A percentile compares a stretch with the other conserved stretches of the same genome.
Conservation (phyloP, 2,888 invertebrate species). For the Amphipyra berbera region DNA sequence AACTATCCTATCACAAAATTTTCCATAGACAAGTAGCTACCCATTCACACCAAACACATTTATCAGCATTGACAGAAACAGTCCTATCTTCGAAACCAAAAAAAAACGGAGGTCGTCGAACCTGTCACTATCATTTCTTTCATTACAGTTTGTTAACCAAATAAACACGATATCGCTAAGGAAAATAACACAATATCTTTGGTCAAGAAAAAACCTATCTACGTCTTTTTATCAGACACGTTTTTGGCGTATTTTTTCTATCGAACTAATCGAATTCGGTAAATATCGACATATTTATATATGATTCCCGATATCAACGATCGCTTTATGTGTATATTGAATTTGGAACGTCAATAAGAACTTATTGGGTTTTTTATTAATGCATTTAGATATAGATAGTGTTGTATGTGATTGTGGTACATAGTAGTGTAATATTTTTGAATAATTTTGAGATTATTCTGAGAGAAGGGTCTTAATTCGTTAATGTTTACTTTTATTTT, state of each 20-base stretch:
- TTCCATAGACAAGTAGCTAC: constrained; percentile 47
- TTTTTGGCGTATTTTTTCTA: constrained; percentile 82
- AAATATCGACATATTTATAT: constrained; percentile 72
- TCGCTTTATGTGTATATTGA: constrained; percentile 73
- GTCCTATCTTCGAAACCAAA: constrained; percentile 57
- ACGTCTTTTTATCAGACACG: constrained; percentile 77
- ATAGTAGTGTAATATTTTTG: neutral
- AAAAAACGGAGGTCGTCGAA: constrained; percentile 68
- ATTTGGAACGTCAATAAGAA: constrained; percentile 69
- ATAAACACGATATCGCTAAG: constrained; percentile 83
- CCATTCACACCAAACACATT: constrained; percentile 47
- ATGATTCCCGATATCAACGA: constrained; percentile 76
- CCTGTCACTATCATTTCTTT: constrained; percentile 80
- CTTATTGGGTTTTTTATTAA: constrained; percentile 57
- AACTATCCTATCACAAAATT: constrained; percentile 17
- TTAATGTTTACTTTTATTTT: too few species aligned
- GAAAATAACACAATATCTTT: constrained; percentile 83
- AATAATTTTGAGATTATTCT: too few species aligned
- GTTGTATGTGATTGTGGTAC: constrained; percentile 19
- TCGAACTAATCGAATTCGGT: constrained; percentile 82
- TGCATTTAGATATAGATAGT: constrained; percentile 38
- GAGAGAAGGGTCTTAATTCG: too few species aligned
- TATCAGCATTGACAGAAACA: constrained; percentile 52
- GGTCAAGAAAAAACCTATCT: constrained; percentile 73
- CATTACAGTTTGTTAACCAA: constrained; percentile 82